Evolutionary conservation across 2,888 invertebrate species (phyloP).

Genomic region (Criorhina ranunculi): DNA sequence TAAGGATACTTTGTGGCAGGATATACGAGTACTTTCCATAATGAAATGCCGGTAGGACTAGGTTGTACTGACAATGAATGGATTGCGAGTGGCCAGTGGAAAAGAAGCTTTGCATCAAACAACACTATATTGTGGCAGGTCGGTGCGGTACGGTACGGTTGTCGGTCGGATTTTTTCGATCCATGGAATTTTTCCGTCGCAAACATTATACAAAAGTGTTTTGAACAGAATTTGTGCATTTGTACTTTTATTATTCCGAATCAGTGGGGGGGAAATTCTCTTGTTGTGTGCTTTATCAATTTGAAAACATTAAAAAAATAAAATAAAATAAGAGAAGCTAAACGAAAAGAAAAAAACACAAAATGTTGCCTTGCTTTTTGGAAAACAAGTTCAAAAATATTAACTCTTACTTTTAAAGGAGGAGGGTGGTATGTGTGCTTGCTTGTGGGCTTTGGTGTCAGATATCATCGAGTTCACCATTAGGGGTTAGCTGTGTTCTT

Average conservation of each 20-base stretch:
- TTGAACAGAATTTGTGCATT: conserved; percentile 34
- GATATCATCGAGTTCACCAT: conserved; percentile 28
- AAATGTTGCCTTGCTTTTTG: conserved; percentile 7
- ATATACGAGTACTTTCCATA: conserved; percentile 62
- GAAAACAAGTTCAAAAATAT: conserved; percentile 40
- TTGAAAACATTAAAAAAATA: conserved; percentile 13
- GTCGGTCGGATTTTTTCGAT: conserved; percentile 19
- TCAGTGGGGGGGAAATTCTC: not conserved
- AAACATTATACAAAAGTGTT: conserved; percentile 36
- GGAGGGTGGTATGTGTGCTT: conserved; percentile 5
- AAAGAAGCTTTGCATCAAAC: conserved; percentile 51
- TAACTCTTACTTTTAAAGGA: not conserved
- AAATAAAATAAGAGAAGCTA: not conserved
- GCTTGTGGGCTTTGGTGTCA: conserved; percentile 42
- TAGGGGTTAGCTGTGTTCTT: conserved; percentile 52
- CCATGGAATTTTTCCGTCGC: conserved; percentile 37
- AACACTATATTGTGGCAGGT: conserved; percentile 35
- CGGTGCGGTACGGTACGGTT: conserved; percentile 30
- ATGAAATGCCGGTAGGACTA: conserved; percentile 60
- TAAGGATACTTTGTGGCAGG: conserved; percentile 54
- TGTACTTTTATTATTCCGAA: conserved; percentile 7
- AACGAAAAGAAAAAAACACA: not conserved
- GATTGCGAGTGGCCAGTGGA: conserved; percentile 63
- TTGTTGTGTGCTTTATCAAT: conserved; percentile 9
- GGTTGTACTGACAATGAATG: conserved; percentile 56